Conservation (phyloP, 2,797 vertebrate genomes). For the Clarias fuscus region DNA sequence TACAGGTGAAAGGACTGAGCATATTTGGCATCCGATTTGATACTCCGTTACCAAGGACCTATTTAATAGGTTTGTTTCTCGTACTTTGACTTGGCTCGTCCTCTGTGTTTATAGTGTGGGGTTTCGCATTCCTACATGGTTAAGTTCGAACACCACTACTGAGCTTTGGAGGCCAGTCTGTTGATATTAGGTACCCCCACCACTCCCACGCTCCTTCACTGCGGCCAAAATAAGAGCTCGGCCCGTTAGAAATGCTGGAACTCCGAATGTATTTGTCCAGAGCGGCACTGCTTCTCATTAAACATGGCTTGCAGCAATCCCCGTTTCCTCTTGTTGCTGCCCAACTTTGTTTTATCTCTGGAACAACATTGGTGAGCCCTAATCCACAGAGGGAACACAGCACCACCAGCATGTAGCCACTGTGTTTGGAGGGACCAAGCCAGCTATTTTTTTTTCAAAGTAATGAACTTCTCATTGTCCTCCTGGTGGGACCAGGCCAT, state of each 20-base stretch:
- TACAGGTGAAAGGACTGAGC: constrained; percentile 55
- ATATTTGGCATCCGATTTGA: constrained; percentile 54
- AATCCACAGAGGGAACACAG: constrained; percentile 29
- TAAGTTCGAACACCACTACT: constrained; percentile 54
- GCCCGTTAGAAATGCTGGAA: constrained; percentile 45
- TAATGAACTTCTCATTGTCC: constrained; percentile 38
- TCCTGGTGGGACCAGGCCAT: constrained; percentile 57
- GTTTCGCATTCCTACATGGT: constrained; percentile 70
- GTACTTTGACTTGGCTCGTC: constrained; percentile 59
- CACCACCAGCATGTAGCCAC: constrained; percentile 25
- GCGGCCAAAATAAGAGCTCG: constrained; percentile 31
- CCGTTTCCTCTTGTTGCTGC: constrained; percentile 44
- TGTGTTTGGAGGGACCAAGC: constrained; percentile 20
- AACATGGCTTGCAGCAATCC: constrained; percentile 37
- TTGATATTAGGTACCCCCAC: constrained; percentile 48
- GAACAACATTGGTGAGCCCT: constrained; percentile 47
- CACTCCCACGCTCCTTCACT: constrained; percentile 24
- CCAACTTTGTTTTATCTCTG: constrained; percentile 43
- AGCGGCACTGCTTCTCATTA: constrained; percentile 54
- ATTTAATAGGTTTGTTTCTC: constrained; percentile 53
- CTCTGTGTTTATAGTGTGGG: constrained; percentile 68
- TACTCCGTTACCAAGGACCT: constrained; percentile 53
- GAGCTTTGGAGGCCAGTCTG: constrained; percentile 43
- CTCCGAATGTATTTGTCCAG: constrained; percentile 34
- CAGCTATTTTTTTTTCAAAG: constrained; percentile 25